Base-by-base conservation (phyloP, 2,888 invertebrate species). In the Diadromus collaris region DNA sequence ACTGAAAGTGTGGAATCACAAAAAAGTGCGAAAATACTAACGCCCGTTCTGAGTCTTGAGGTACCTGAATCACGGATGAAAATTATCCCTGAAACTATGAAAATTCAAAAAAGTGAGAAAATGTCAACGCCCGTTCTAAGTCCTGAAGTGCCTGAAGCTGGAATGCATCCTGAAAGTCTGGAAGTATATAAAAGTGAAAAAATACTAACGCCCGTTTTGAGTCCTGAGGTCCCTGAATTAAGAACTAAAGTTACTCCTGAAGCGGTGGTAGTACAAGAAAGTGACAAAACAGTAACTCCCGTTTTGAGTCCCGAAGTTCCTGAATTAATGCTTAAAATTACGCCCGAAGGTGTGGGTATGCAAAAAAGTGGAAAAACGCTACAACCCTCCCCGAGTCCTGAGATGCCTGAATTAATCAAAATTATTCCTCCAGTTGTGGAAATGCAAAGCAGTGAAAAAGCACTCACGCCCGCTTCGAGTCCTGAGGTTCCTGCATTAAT, bases 381-480 rank as follows among this genome's bases (percentile, higher is more conserved):
- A 13, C 10, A 1, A 13, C 44, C 44, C 4, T 1, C 2, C 16
- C 6, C 5, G 44, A 77, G 67, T 73, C 44, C 64, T 24, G 58
- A 38, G 34, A 19, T 54, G n/a, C 34, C 9, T 13, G 46, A 67
- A 70, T n/a, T 16, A 2, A 16, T 46, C 46, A 73, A 64, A 9
- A 44, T 51, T 29, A 58, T 63, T 51, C 46, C 78, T 10, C 16
- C 21, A 7, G 58, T 1, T 7, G 44, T 27, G n/a, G 69, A 72
- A 65, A 41, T 72, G 16, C 60, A 48, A 10, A 71, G 51, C 29
- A 58, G 63, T 16, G 75, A 78, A 32, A 44, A 21, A 27, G 3
- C 9, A 13, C 13, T 27, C 24, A 24, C 27, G 27, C 51, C 51
- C 24, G 5, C 16, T 27, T 16, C 5, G n/a, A 29, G 16, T 27